Base-by-base conservation (phyloP, 2,113 vertebrate species). In the Natator depressus region DNA sequence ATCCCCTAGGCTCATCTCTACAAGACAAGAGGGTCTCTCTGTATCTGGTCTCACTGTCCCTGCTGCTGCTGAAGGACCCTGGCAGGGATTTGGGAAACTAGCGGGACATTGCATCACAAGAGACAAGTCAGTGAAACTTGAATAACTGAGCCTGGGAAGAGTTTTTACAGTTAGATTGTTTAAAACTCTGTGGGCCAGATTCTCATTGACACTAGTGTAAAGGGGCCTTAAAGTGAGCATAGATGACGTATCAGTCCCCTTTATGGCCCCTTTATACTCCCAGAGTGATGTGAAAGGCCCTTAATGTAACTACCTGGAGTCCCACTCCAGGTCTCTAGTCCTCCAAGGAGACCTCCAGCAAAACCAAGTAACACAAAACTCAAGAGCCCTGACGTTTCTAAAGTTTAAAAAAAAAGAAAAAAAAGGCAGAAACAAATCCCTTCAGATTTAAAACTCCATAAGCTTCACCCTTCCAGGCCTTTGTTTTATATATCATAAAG, bases 71-170 rank as follows among this genome's bases (percentile, higher is more conserved):
- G 49, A 1, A 6, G 65, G 20, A 16, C 57, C 49, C 2, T 1
- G 13, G 2, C 3, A 25, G 24, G 20, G 20, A n/a, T 72, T 2
- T 35, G 31, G 31, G 59, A 31, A 29, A 31, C 7, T 25, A 22
- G 8, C 0, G 1, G n/a, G 85, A 13, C 25, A 35, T 76, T 92
- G 82, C 49, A 76, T 78, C 88, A 51, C 51, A 55, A 59, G 22
- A n/a, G 51, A 81, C 24, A 50, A 3, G 14, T 57, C 59, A 46
- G 51, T 55, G 90, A 88, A 91, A 82, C 83, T 80, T 6, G 38
- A 47, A 12, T 0, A 0, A 11, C 59, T 6, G 27, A 79, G 9
- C 11, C 8, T 1, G 4, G 55, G 38, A 87, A 75, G 29, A 16
- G 42, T 38, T 31, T 5, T 24, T 55, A 14, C 5, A 49, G 49